Base-by-base conservation (phyloP, 1,140 invertebrate genomes). In the Rhyzopertha dominica region DNA sequence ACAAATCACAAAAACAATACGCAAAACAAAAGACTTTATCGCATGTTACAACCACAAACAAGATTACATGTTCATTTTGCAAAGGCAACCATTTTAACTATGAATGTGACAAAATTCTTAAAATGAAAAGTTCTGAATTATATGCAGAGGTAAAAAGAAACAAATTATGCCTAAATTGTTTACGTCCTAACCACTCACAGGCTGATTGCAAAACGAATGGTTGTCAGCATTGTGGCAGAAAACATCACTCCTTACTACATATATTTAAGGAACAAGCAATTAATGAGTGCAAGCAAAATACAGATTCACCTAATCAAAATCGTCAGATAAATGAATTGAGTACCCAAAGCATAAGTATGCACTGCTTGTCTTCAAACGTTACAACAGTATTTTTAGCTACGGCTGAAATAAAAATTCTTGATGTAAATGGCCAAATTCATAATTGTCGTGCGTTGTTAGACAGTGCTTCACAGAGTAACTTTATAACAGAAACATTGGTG, bases 231-330 rank as follows among this genome's bases (percentile, higher is more conserved):
- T 50, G 47, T 19, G 16, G 24, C 4, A 36, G 28, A 17, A 36
- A 35, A 30, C 47, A 50, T 24, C 36, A 50, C 22, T 22, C 43
- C 3, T 31, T 50, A 13, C 17, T 50, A 2, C 47, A 50, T 39
- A 14, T 32, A 20, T n/a, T n/a, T n/a, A n/a, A n/a, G n/a, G 18
- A 41, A 20, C 7, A 35, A n/a, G 19, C 25, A 9, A 24, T 19
- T 25, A 26, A 39, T 13, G 20, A 4, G 22, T 7, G 28, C 7
- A 39, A 39, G 4, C 13, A 5, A 25, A 16, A 4, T 37, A n/a
- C n/a, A n/a, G n/a, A n/a, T n/a, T n/a, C n/a, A n/a, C n/a, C n/a
- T n/a, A n/a, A n/a, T n/a, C n/a, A n/a, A n/a, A n/a, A n/a, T n/a
- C n/a, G n/a, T n/a, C n/a, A n/a, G n/a, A n/a, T n/a, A n/a, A n/a